Evolutionary conservation across 92 coral and sea anemone genomes (phyloP), one percentile per base, ranked within the genome.

Genomic region (Phymanthus crucifer): DNA sequence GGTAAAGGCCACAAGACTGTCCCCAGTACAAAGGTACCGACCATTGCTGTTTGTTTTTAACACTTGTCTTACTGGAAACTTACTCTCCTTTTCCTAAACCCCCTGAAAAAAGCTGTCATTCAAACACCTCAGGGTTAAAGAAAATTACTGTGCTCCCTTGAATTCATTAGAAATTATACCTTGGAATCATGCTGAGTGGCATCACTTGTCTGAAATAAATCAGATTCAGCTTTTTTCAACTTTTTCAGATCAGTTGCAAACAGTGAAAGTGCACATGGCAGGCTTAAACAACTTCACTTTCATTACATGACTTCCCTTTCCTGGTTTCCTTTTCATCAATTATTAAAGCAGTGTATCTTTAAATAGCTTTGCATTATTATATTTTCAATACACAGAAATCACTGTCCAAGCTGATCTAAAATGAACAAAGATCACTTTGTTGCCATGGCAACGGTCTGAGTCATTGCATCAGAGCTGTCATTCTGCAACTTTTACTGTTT

Each of bases 1-100:
- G 97, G 97, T 87, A 78, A 77, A 80, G 79, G 82, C 94, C 97
- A 87, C 90, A 92, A 92, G 90, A 85, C 97, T 89, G 73, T 74
- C 88, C 78, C 94, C 75, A 90, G 87, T 89, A 48, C 86, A 74
- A 92, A 92, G 97, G 97, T 92, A 92, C 97, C 75, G 70, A 37
- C 35, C 58, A 54, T 45, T 40, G 3, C 72, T 74, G 1, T 70
- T 70, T 35, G 13, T 16, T 34, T 70, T 70, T 70, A 21, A 32
- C 40, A 69, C 32, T 38, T 37, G 4, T 40, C 32, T 43, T 58
- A 5, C 11, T 43, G 14, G 43, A 38, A 43, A 7, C 48, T 10
- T n/a, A n/a, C n/a, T 26, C 68, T 27, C 16, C 26, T 17, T 61
- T 54, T 61, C 68, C 68, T 61, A 26, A 61, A 1, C 8, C 19